Base-by-base conservation (phyloP, 1,140 invertebrate species). In the Drosophila kurseongensis region DNA sequence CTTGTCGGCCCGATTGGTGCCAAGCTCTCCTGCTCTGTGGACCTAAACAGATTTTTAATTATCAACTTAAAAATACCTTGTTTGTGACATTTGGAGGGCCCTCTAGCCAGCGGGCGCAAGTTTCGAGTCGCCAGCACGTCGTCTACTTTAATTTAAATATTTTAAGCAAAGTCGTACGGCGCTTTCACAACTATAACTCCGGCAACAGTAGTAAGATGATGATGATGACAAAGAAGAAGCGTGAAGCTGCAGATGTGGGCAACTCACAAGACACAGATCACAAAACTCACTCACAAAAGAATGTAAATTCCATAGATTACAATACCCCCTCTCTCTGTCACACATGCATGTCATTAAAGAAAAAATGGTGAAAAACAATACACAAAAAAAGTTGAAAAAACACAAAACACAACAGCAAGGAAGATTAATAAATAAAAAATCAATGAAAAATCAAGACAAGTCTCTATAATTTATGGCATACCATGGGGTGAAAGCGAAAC, bases 331-430 rank as follows among this genome's bases (percentile, higher is more conserved):
- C 32, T 81, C 80, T 89, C 80, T 91, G 85, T 91, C 85, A 91
- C 80, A 82, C 76, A 90, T 82, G 90, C 90, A 91, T 91, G 91
- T 91, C 90, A 91, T 91, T 91, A 81, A 75, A 85, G 78, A 67
- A 47, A 66, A 59, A 84, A 88, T 88, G 90, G 91, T 85, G 68
- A 91, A 91, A 91, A 91, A 62, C 71, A 77, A 76, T 42, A 75
- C 54, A 82, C 71, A 91, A 74, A 89, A 81, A 80, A 84, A 55
- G 62, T 41, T 60, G 18, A 61, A 77, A 68, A 51, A 73, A 60
- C 62, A 77, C 78, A 61, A 61, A 75, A 78, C 65, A 32, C 29
- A 32, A 63, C 69, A 80, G 63, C 69, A 91, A 78, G 68, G 61
- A 84, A 71, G 86, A 90, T 90, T 82, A 83, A 89, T 88, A 83